Evolutionary conservation across 2,113 vertebrate genomes (phyloP), one percentile per base, ranked within the genome.

Genomic region (Octodon degus): DNA sequence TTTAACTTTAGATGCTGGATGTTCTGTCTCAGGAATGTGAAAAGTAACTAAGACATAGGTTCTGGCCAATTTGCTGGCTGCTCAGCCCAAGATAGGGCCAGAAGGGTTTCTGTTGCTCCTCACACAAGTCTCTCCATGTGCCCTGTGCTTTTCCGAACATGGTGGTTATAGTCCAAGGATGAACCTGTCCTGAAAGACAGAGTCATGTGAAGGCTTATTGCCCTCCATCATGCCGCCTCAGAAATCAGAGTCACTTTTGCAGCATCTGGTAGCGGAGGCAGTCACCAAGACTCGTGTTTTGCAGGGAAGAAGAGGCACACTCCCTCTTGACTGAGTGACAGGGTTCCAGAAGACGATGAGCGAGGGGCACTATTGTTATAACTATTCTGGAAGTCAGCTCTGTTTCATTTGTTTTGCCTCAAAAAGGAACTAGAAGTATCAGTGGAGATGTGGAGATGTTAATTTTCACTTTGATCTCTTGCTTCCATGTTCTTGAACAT

Each of bases 151-250:
- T 62, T 63, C 19, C 20, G 1, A 25, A 85, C 62, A 10, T 9
- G 50, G 63, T n/a, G 58, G 16, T 22, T 20, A 12, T 8, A 9
- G 27, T 34, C 68, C 4, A 0, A 8, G 22, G 22, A 50, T 11
- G 5, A 65, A 37, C 2, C 3, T 53, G 11, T 53, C 80, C 63
- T 19, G 6, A 53, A 80, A 63, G 25, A 11, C 1, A 55, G 34
- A 86, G 70, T 67, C 10, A 0, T 3, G 1, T 12, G 34, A 67
- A 67, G 9, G 65, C 50, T 14, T 10, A 0, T 16, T 3, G 2
- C 50, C 58, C 30, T 58, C 7, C 30, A 0, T 27, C 47, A 85
- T 17, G 55, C 4, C 19, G 34, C 55, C 43, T 91, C 47, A 67
- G 74, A 37, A 40, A 50, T 55, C 32, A 58, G 34, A 32, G n/a